phyloP scores from a whole-genome alignment of 35 echinoderm and acorn worm species.

The Strongylocentrotus purpuratus region DNA sequence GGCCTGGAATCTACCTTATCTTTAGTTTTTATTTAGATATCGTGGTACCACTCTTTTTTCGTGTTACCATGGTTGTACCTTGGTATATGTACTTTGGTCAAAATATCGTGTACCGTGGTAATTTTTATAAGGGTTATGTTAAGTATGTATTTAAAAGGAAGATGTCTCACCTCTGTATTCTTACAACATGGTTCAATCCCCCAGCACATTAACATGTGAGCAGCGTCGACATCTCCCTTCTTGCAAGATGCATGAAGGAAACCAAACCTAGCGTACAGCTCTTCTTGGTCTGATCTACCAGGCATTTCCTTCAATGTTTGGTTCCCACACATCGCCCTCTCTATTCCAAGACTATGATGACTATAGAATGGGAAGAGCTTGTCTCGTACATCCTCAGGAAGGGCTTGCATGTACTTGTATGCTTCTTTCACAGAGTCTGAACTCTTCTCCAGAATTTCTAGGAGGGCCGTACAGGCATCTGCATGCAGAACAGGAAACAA shows the following conservation, averaged over 20 bases:
- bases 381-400: background rate
- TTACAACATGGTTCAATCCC: background rate
- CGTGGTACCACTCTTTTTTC: no score
- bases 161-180: background rate
- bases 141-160: background rate
- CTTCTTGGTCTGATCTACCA: background rate
- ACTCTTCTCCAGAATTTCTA: constrained; percentile 2
- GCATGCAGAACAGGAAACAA: background rate
- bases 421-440: background rate
- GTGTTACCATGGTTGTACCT: no score
- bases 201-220: constrained; percentile 8
- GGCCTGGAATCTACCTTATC: no score
- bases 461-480: background rate
- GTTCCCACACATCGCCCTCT: background rate
- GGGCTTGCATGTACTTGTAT: background rate
- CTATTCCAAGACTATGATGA: background rate
- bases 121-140: no score
- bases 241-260: background rate
- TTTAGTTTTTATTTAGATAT: no score
- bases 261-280: background rate
- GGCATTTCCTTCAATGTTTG: background rate
- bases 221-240: background rate
- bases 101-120: no score
- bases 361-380: background rate
- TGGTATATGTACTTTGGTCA: no score